Evolutionary conservation across 2,797 vertebrate genomes (phyloP).

Genomic region (Sebastes minor): DNA sequence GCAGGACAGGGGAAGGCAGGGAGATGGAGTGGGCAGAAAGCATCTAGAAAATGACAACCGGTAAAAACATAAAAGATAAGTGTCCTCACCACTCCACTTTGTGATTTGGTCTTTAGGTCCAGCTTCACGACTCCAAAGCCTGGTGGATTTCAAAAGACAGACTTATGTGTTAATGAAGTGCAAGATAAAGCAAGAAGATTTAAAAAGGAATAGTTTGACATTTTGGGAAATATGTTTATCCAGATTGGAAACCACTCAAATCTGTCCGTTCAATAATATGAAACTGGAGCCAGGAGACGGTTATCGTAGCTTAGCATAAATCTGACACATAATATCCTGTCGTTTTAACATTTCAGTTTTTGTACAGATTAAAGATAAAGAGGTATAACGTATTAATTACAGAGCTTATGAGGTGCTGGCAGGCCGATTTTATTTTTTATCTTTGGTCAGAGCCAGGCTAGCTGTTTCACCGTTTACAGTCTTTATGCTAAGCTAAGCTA

Average conservation of each 20-base stretch:
- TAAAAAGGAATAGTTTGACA: not conserved
- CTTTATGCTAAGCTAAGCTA: no score
- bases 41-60: not conserved
- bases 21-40: not conserved
- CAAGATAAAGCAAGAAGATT: not conserved
- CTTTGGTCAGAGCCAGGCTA: not conserved
- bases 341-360: not conserved
- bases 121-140: conserved; percentile 95
- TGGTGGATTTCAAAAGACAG: conserved; percentile 62
- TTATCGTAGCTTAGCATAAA: not conserved
- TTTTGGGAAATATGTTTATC: not conserved
- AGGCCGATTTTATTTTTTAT: accelerated
- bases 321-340: not conserved
- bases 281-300: not conserved
- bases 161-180: not conserved
- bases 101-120: conserved; percentile 95
- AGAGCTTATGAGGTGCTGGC: not conserved
- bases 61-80: not conserved
- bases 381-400: not conserved
- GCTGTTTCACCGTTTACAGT: no score
- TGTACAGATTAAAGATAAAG: not conserved
- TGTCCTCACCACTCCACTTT: conserved; percentile 92
- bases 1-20: not conserved
- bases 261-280: not conserved
- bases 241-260: not conserved